Conservation (phyloP, 2,888 invertebrate species). For the Cryptus viduatorius region DNA sequence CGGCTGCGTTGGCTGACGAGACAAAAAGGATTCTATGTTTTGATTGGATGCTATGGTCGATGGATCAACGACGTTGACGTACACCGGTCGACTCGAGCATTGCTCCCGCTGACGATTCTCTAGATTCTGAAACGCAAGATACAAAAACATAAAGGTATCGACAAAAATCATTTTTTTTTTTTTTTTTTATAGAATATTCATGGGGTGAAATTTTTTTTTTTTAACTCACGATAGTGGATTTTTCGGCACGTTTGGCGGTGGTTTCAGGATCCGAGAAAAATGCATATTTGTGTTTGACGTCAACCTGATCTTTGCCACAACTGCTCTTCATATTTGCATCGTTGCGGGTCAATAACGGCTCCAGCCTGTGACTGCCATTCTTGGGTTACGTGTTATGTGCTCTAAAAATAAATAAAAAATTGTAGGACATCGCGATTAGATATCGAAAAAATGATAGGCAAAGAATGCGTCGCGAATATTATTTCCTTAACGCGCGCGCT, state of each 20-base stretch:
- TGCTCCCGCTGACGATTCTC: conserved; percentile 71
- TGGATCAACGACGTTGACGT: conserved; percentile 63
- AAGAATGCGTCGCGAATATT: background rate
- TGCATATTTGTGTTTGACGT: conserved; percentile 78
- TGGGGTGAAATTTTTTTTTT: background rate
- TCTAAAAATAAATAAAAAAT: conserved; percentile 35
- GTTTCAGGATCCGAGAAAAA: conserved; percentile 79
- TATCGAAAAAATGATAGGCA: background rate
- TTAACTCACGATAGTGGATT: conserved; percentile 76
- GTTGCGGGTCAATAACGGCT: conserved; percentile 12
- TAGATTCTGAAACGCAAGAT: conserved; percentile 69
- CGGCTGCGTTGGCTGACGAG: conserved; percentile 82
- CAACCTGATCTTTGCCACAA: conserved; percentile 73
- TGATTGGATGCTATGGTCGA: conserved; percentile 34
- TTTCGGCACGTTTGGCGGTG: conserved; percentile 75
- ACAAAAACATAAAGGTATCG: background rate
- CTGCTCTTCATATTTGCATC: conserved; percentile 75
- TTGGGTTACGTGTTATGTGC: conserved; percentile 9
- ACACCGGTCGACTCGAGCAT: conserved; percentile 60
- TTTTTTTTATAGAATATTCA: no score
- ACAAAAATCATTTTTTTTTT: background rate
- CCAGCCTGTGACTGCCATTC: conserved; percentile 19
- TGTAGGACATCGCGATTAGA: conserved; percentile 51
- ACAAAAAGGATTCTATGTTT: conserved; percentile 68
- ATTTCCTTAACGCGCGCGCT: conserved; percentile 4